A percentile compares a stretch with the other conserved stretches of the same genome.
phyloP scores from a whole-genome alignment of 1,140 invertebrate genomes.

The Yoshiicerus persimilis region DNA sequence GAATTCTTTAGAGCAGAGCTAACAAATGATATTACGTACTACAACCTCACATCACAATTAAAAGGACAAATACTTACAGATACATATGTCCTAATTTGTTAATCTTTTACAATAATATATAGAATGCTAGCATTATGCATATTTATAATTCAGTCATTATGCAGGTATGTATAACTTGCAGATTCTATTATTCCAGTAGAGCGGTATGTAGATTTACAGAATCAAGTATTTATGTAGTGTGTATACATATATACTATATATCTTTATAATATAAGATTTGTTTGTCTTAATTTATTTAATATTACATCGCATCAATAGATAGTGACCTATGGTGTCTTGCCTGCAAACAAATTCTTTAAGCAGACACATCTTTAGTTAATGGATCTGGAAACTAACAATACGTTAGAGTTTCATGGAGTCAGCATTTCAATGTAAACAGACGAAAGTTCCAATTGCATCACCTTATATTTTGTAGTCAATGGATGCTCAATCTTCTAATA shows the following conservation, averaged over 20 bases:
- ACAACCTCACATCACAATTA: constrained; percentile 7
- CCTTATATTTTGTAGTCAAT: not conserved
- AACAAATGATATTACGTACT: not conserved
- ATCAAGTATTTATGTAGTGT: not conserved
- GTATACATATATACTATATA: not conserved
- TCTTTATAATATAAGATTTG: constrained; percentile 6
- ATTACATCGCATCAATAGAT: not conserved
- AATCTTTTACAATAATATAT: not conserved
- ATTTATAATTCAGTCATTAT: constrained; percentile 21
- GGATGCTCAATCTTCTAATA: not conserved
- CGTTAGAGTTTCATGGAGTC: not conserved
- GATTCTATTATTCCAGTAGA: constrained; percentile 18
- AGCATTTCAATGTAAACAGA: not conserved
- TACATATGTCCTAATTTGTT: not conserved
- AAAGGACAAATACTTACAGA: not conserved
- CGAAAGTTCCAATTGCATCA: not conserved
- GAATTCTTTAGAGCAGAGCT: not conserved
- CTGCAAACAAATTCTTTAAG: not conserved
- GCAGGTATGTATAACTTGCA: constrained; percentile 15
- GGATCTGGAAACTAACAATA: not conserved
- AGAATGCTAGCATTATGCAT: constrained; percentile 12
- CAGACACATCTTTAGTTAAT: not conserved
- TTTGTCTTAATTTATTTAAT: not conserved
- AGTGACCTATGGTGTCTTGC: not conserved
- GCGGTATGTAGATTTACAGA: not conserved